Evolutionary conservation across 1,140 invertebrate genomes (phyloP).

Genomic region (Drosophila quadrilineata): DNA sequence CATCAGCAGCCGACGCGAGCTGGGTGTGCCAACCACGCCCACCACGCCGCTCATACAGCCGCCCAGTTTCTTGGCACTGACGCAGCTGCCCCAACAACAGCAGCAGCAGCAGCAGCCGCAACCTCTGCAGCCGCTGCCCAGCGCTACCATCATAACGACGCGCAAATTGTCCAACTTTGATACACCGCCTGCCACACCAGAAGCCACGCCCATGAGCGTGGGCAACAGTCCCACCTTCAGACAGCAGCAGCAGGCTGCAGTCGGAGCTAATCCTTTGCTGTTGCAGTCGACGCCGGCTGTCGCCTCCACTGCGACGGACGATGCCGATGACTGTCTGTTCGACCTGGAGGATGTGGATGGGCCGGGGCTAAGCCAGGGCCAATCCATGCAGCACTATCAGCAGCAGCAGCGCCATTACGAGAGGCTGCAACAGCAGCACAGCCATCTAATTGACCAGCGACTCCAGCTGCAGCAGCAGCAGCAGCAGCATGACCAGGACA

Average conservation of each 20-base stretch:
- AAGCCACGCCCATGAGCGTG: conserved; percentile 80
- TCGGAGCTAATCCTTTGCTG: conserved; percentile 1
- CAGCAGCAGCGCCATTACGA: conserved; percentile 37
- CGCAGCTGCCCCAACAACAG: conserved; percentile 43
- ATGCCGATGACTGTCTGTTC: conserved; percentile 70
- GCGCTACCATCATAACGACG: conserved; percentile 30
- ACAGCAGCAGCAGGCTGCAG: conserved; percentile 49
- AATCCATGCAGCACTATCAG: conserved; percentile 12
- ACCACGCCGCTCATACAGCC: conserved; percentile 54
- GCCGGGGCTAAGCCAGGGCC: conserved; percentile 2
- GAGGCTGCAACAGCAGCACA: conserved; percentile 33
- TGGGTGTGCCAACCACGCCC: conserved; percentile 61
- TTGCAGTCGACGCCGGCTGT: conserved; percentile 6
- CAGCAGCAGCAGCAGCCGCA: conserved; percentile 45
- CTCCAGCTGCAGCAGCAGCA: conserved; percentile 28
- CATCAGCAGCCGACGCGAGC: conserved; percentile 65
- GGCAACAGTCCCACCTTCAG: conserved; percentile 79
- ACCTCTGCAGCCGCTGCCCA: conserved; percentile 29
- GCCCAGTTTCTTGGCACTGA: conserved; percentile 44
- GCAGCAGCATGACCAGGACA: conserved; percentile 41
- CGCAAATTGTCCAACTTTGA: conserved; percentile 76
- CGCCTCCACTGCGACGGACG: conserved; percentile 33
- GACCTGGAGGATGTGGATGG: conserved; percentile 74
- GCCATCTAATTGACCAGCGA: conserved; percentile 13
- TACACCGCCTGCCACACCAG: conserved; percentile 80